Conservation (phyloP, 2,797 vertebrate genomes). For the Silurus aristotelis region DNA sequence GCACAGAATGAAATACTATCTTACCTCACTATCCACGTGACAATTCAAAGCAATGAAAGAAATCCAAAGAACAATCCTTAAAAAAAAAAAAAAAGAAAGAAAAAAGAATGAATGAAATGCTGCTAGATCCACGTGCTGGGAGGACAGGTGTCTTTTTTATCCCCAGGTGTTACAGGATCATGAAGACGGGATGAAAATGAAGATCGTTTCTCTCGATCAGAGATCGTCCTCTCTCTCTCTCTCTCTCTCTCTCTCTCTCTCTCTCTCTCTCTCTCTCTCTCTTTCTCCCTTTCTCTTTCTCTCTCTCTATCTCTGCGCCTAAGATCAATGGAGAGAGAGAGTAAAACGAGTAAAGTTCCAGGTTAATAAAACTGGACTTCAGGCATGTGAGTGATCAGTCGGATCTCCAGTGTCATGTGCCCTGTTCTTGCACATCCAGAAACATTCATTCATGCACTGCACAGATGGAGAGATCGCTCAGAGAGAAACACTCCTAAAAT, state of each 20-base stretch:
- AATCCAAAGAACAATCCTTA: conserved; percentile 4
- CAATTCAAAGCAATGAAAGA: neutral
- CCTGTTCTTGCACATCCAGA: neutral
- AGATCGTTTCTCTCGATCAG: conserved; percentile 6
- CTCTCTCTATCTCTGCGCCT: neutral
- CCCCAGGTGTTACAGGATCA: conserved; percentile 2
- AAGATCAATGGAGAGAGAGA: neutral
- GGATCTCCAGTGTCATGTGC: neutral
- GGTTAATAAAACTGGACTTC: conserved; percentile 14
- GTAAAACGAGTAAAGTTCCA: conserved; percentile 21
- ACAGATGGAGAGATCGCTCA: neutral
- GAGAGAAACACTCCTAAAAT: neutral
- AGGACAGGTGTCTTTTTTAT: conserved; percentile 14
- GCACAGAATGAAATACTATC: neutral
- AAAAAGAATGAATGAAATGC: neutral
- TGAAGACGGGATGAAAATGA: neutral
- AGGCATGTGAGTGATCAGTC: neutral
- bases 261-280: neutral
- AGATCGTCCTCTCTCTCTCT: neutral
- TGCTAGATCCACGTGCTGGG: conserved; percentile 31
- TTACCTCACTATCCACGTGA: conserved; percentile 17
- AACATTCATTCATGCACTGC: neutral
- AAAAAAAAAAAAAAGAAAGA: neutral
- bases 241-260: neutral
- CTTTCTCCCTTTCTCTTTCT: neutral